Percentiles rank a stretch among this genome's conserved stretches.
Evolutionary conservation across 2,888 invertebrate genomes (phyloP).

Genomic region (Xylota segnis): DNA sequence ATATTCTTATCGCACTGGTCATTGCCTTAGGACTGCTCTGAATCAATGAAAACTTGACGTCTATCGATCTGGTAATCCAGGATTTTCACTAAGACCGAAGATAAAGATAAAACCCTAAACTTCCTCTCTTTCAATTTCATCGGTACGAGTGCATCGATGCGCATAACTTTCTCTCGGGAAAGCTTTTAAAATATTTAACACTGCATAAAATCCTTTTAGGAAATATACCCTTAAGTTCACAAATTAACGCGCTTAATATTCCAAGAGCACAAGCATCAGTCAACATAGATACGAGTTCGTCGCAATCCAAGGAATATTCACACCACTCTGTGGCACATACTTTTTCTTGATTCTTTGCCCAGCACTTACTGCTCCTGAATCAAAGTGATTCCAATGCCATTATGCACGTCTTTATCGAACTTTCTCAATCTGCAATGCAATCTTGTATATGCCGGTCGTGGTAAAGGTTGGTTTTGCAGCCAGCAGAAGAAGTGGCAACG

Average conservation of each 20-base stretch:
- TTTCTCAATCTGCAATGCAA: conserved; percentile 65
- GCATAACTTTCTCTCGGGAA: neutral
- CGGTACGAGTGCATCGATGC: neutral
- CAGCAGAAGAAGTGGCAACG: conserved; percentile 55
- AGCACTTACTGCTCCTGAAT: conserved; percentile 54
- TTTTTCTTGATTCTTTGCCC: conserved; percentile 14
- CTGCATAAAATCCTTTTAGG: conserved; percentile 40
- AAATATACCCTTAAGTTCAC: conserved; percentile 38
- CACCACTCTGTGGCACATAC: conserved; percentile 5
- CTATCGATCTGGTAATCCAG: too few relatives aligned
- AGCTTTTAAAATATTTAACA: conserved; percentile 28
- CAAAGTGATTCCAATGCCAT: conserved; percentile 70
- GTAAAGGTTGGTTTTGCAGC: conserved; percentile 56
- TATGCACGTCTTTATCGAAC: conserved; percentile 72
- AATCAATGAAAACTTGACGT: too few relatives aligned
- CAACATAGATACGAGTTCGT: conserved; percentile 28
- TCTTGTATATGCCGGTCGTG: conserved; percentile 55
- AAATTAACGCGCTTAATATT: conserved; percentile 68
- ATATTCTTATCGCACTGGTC: too few relatives aligned
- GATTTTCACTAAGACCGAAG: too few relatives aligned
- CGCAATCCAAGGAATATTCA: conserved; percentile 34
- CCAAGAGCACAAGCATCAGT: conserved; percentile 43
- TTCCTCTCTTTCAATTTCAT: neutral
- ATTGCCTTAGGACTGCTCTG: too few relatives aligned
- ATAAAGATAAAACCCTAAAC: too few relatives aligned